Evolutionary conservation across 37 sponge, comb jelly and placozoan genomes (phyloP), one percentile per base, ranked within the genome.

Genomic region (Ianthella basta): DNA sequence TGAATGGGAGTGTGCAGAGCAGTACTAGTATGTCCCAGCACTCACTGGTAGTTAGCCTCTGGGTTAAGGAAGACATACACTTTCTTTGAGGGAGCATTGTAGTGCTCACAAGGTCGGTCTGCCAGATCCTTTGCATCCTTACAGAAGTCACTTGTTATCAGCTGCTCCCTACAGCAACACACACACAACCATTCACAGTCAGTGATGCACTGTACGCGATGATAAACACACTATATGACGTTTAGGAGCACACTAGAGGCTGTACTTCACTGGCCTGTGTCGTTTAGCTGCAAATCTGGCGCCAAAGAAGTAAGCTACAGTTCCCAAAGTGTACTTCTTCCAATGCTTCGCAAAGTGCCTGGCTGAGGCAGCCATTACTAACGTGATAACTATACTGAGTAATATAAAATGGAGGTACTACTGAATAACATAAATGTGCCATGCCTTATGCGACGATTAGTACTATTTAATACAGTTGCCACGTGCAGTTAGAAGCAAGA

Each of bases 1-100:
- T n/a, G n/a, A n/a, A n/a, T n/a, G n/a, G n/a, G n/a, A n/a, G n/a
- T n/a, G n/a, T n/a, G n/a, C n/a, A n/a, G n/a, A n/a, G n/a, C n/a
- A n/a, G n/a, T n/a, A n/a, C n/a, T n/a, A n/a, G n/a, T n/a, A n/a
- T n/a, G n/a, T n/a, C n/a, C n/a, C n/a, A n/a, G n/a, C n/a, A 79
- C 74, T 15, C 68, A 92, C 92, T n/a, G 72, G 18, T 88, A 80
- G 54, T 94, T 94, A 39, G 94, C 91, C 59, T 50, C 41, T 0
- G 88, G 88, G 37, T 94, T 94, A 24, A 90, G 80, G 25, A 94
- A 94, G 21, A 94, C 86, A 40, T 74, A 74, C 54, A 90, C 63
- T 61, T 86, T 94, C 37, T 80, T 85, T 20, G 74, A 59, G 39
- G 41, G 39, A 65, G 82, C 86, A 19, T 54, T 55, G 25, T 80